A percentile compares a stretch with the other conserved stretches of the same genome.
phyloP scores from a whole-genome alignment of 2,113 vertebrate species.

The Phrynocephalus versicolor region DNA sequence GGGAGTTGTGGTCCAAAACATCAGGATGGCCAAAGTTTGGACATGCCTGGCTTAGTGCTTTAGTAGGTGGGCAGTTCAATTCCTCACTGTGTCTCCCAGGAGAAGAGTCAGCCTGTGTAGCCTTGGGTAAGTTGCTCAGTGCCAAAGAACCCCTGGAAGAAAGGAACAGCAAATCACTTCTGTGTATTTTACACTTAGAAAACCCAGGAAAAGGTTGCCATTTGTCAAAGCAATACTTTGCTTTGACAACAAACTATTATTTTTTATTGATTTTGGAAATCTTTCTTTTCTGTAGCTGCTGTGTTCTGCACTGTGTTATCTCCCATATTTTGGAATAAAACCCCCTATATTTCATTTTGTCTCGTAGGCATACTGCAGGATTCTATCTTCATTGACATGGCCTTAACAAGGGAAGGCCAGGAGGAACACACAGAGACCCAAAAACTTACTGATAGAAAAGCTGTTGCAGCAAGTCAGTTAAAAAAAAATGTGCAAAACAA shows the following conservation, averaged over 20 bases:
- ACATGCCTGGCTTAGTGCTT: too few relatives aligned
- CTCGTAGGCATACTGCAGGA: slow-evolving; percentile 77
- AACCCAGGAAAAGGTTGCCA: too few relatives aligned
- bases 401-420: slow-evolving; percentile 44
- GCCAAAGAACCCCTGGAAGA: too few relatives aligned
- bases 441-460: slow-evolving; percentile 24
- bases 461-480: not conserved
- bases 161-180: too few relatives aligned
- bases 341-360: not conserved
- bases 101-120: too few relatives aligned
- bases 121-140: too few relatives aligned
- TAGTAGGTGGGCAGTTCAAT: too few relatives aligned
- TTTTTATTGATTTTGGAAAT: not conserved
- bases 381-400: slow-evolving; percentile 49
- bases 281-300: not conserved
- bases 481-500: slow-evolving; percentile 31
- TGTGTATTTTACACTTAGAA: too few relatives aligned
- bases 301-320: not conserved
- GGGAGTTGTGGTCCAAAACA: too few relatives aligned
- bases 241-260: not conserved
- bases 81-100: too few relatives aligned
- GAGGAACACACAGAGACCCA: slow-evolving; percentile 4
- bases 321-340: not conserved
- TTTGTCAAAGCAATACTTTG: too few relatives aligned
- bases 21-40: too few relatives aligned